Base-by-base conservation (phyloP, 2,888 invertebrate genomes). In the Ectemnius continuus region DNA sequence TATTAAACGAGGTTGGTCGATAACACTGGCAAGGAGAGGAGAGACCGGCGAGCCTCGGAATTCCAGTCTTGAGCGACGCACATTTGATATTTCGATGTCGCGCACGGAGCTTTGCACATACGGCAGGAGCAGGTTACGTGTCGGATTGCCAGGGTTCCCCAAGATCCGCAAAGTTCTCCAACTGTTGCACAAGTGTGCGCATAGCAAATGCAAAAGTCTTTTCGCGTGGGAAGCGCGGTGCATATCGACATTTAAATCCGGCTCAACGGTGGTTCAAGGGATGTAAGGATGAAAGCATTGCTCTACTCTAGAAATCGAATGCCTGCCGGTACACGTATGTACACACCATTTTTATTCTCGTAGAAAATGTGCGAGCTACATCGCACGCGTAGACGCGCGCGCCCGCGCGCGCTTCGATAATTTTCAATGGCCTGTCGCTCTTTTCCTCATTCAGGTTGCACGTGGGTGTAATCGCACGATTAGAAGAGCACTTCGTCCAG, bases 161-260 rank as follows among this genome's bases (percentile, higher is more conserved):
- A 14, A 14, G 14, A 52, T 52, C 52, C n/a, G 20, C 26, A 52
- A 45, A 47, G 71, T 64, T 67, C 66, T 52, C 70, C 57, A 70
- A 73, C 76, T 73, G 70, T 76, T 70, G 64, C 62, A 68, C 18
- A 52, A 52, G 52, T 52, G 52, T 52, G 52, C 13, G 16, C 52
- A 16, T 6, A 36, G 36, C 11, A 36, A 36, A 36, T 36, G 36
- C 36, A 36, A 36, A 36, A 36, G 36, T 36, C 36, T 36, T 36
- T 36, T 36, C 36, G 11, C 6, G 36, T 11, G 36, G 36, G 36
- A 11, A 11, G 36, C 0, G 36, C 36, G 2, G 16, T 16, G 14
- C 16, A 52, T 52, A 52, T 52, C 16, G 52, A 16, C 52, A 52
- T 52, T 52, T 52, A 52, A 52, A 52, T 52, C 16, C 52, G 8